These are phyloP conservation scores for Scaptodrosophila latifasciaeformis DNA, from an alignment of 2,888 invertebrate genomes.

Conservation along the genomic window DNA sequence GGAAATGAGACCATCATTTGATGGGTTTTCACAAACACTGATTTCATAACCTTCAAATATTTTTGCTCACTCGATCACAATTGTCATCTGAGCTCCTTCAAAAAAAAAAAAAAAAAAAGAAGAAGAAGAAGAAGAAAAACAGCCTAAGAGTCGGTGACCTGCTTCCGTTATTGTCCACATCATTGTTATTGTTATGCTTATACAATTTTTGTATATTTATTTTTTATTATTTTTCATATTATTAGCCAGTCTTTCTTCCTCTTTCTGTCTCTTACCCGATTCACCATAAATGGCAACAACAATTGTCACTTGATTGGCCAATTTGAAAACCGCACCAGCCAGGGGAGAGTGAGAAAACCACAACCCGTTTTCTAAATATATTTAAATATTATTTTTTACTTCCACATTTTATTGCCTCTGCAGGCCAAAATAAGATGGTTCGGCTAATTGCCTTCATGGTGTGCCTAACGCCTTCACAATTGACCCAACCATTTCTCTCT, in stretches of 20 bases:
- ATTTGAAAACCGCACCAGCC: constrained; percentile 41
- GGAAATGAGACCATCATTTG: no score
- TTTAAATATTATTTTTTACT: constrained; percentile 23
- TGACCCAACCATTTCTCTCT: no score
- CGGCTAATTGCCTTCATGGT: no score
- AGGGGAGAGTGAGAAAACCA: not conserved
- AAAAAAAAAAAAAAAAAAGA: not conserved
- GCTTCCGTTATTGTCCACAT: constrained; percentile 29
- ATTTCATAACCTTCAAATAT: no score
- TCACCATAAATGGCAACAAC: constrained; percentile 46
- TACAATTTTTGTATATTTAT: not conserved
- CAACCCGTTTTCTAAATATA: constrained; percentile 39
- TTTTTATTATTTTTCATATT: constrained; percentile 25
- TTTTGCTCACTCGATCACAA: no score
- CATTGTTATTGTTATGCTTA: constrained; percentile 9
- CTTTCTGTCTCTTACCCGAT: constrained; percentile 2
- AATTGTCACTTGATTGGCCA: constrained; percentile 62
- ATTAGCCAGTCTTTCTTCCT: constrained; percentile 13
- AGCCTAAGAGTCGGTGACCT: constrained; percentile 36
- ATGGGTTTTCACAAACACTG: no score
- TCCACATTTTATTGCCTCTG: no score
- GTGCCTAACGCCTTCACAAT: no score
- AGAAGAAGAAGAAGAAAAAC: no score
- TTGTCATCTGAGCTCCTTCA: constrained; percentile 26
- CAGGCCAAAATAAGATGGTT: no score